Evolutionary conservation across 2,113 vertebrate genomes (phyloP), one percentile per base, ranked within the genome.

Genomic region (Rhabdomys dilectus): DNA sequence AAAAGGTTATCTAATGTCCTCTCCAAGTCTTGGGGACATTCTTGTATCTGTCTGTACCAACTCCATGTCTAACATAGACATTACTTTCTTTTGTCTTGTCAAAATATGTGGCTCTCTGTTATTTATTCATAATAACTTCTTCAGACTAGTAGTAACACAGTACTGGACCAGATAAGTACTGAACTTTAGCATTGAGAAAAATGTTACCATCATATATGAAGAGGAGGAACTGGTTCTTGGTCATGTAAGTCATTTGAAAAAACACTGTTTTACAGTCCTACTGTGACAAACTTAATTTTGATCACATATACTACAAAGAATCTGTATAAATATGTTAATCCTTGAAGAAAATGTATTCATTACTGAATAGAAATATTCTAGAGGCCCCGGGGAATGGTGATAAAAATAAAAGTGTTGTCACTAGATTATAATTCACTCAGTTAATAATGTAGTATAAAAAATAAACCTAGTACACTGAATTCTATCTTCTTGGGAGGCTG

Each of bases 11-110:
- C 7, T 80, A 86, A 91, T 39, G 34, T 58, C 62, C 7, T 95
- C 9, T 11, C 29, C 45, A 78, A 24, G 4, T 2, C 26, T 31
- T 5, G 29, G 36, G 15, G 48, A 72, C 2, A 26, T 12, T 39
- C 24, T 15, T 29, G 11, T 68, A 36, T 91, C 11, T 7, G 5
- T 85, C 24, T 26, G 87, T 85, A 51, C 26, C 58, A 82, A 88
- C 36, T 66, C 77, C 82, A 42, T 6, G 29, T 90, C 48, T 66
- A 53, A 4, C 89, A 21, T 34, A 88, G 48, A 84, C 11, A 39
- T 73, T 93, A 34, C 6, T 90, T 93, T 96, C 72, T 51, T n/a
- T 96, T 75, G 26, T 88, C 29, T 96, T 92, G 31, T 36, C 62
- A 70, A 92, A 91, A 89, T 62, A n/a, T 77, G 7, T 91, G 48